phyloP scores from a whole-genome alignment of 1,140 invertebrate genomes.

The Mamestra configurata region DNA sequence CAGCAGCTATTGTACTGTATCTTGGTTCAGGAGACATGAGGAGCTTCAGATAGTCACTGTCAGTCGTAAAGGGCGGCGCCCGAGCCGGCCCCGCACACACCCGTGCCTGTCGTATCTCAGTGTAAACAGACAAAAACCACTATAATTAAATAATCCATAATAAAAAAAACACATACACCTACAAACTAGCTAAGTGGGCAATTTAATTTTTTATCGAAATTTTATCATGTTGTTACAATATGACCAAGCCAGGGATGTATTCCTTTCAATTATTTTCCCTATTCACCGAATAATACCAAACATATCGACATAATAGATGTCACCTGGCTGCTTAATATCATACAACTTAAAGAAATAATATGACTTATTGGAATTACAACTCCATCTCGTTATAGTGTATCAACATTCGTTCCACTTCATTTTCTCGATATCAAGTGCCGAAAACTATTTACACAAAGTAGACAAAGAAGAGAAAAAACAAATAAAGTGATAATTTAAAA shows the following conservation, averaged over 20 bases:
- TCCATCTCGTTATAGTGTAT: conserved; percentile 46
- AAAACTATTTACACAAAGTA: conserved; percentile 64
- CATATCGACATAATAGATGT: conserved; percentile 28
- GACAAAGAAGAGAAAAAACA: conserved; percentile 48
- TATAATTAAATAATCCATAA: conserved; percentile 77
- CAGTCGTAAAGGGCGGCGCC: neutral
- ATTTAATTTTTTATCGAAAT: conserved; percentile 58
- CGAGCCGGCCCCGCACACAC: conserved; percentile 54
- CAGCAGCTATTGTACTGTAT: no score
- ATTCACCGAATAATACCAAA: conserved; percentile 42
- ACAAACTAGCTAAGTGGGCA: conserved; percentile 81
- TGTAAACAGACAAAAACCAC: conserved; percentile 72
- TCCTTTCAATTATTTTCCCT: neutral
- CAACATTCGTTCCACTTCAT: conserved; percentile 54
- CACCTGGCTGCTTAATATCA: conserved; percentile 52
- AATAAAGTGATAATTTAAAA: conserved; percentile 57
- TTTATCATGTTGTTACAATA: conserved; percentile 59
- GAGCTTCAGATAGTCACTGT: no score
- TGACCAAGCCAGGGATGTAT: conserved; percentile 38
- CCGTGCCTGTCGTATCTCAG: conserved; percentile 69
- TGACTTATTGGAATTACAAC: conserved; percentile 60
- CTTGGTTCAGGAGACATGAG: no score
- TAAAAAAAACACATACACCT: conserved; percentile 83
- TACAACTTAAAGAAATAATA: conserved; percentile 57
- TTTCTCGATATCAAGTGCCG: conserved; percentile 49